These are phyloP conservation scores for Norana najaformis DNA, from an alignment of 2,888 invertebrate species.

Conservation along the genomic window DNA sequence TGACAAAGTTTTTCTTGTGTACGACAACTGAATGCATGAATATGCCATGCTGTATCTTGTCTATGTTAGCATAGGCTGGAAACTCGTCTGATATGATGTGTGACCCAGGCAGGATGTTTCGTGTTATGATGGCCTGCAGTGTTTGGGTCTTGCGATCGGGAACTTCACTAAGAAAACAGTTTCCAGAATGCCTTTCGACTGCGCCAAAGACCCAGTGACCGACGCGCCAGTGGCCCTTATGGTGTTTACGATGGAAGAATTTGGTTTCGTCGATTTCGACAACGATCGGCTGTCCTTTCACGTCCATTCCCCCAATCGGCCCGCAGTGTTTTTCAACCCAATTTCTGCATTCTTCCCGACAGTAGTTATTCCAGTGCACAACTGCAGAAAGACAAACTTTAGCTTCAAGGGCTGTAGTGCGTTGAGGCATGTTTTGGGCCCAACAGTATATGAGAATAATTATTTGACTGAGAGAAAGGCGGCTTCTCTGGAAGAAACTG, in stretches of 20 bases:
- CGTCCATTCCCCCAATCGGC: neutral
- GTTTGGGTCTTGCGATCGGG: neutral
- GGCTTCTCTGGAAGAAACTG: neutral
- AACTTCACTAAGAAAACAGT: neutral
- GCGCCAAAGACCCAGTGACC: constrained; percentile 30
- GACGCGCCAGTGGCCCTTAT: neutral
- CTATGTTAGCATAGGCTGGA: neutral
- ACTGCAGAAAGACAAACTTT: neutral
- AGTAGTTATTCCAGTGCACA: neutral
- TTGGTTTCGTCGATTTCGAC: constrained; percentile 17
- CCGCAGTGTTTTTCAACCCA: neutral
- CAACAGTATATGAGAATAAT: neutral
- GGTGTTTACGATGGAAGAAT: constrained; percentile 9
- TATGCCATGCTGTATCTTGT: neutral
- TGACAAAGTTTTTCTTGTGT: neutral
- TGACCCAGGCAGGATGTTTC: neutral
- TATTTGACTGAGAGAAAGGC: neutral
- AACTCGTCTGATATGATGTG: neutral
- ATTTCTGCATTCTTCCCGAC: neutral
- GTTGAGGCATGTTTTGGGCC: neutral
- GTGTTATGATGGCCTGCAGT: neutral
- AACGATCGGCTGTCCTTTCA: neutral
- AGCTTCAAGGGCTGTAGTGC: neutral
- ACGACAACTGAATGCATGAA: neutral
- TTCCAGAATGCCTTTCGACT: neutral